Percentiles rank a stretch among this genome's conserved stretches.
phyloP scores from a whole-genome alignment of 2,113 vertebrate genomes.

The Phrynosoma blainvillii region DNA sequence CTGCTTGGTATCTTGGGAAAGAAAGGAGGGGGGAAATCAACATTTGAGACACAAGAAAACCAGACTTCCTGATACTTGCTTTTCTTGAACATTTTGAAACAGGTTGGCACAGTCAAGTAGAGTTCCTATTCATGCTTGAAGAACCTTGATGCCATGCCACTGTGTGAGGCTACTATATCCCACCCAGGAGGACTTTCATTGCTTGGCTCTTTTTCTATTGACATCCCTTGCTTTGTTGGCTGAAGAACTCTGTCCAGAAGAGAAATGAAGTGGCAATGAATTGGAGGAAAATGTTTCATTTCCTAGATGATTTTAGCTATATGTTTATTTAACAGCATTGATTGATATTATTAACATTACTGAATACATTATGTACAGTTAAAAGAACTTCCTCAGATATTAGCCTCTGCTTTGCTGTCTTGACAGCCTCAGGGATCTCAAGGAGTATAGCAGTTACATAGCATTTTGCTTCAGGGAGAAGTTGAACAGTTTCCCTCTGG shows the following conservation, averaged over 20 bases:
- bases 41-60: background rate
- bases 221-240: background rate
- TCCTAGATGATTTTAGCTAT: background rate
- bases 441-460: background rate
- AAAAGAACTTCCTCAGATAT: background rate
- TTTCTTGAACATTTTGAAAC: background rate
- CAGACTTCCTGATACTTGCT: background rate
- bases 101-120: background rate
- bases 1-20: constrained; percentile 87
- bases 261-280: background rate
- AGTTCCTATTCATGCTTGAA: background rate
- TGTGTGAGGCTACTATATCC: background rate
- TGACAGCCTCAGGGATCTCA: background rate
- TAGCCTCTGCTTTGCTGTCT: background rate
- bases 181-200: no score
- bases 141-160: background rate
- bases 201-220: background rate
- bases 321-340: background rate
- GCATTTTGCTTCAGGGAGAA: background rate
- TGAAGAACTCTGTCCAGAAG: background rate
- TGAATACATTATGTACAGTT: background rate
- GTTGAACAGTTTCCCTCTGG: background rate
- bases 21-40: background rate
- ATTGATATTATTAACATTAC: background rate
- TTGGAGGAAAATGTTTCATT: background rate